phyloP scores from a whole-genome alignment of 2,888 invertebrate species.

The Drosophila borealis region DNA sequence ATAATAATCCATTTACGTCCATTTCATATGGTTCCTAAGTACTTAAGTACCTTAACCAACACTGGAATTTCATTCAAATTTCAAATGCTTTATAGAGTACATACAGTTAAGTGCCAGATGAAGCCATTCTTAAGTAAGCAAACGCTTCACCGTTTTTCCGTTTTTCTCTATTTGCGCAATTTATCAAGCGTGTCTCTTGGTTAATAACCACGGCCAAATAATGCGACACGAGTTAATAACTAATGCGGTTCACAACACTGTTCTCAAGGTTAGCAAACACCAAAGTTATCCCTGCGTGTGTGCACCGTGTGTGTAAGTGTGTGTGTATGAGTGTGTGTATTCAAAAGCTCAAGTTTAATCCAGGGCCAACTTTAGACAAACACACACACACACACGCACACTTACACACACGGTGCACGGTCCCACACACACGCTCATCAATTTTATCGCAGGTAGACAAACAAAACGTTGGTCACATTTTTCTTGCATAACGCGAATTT shows the following conservation, averaged over 20 bases:
- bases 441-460: constrained; percentile 53
- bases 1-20: too few species aligned
- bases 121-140: background rate
- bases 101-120: too few species aligned
- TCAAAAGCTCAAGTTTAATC: constrained; percentile 65
- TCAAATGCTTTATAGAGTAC: too few species aligned
- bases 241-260: constrained; percentile 36
- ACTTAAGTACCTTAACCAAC: background rate
- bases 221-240: constrained; percentile 10
- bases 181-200: constrained; percentile 38
- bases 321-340: constrained; percentile 29
- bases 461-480: constrained; percentile 64
- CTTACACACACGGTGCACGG: too few species aligned
- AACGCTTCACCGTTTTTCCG: constrained; percentile 15
- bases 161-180: constrained; percentile 40
- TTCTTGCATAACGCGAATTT: constrained; percentile 61
- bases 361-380: constrained; percentile 50
- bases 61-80: background rate
- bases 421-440: constrained; percentile 43
- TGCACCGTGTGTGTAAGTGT: background rate
- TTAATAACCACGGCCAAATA: constrained; percentile 44
- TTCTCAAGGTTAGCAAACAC: constrained; percentile 43
- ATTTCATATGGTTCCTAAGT: background rate
- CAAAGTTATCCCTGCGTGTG: constrained; percentile 15
- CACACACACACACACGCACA: constrained; percentile 7